phyloP scores from a whole-genome alignment of 2,113 vertebrate species.

The Hiodon tergisus region DNA sequence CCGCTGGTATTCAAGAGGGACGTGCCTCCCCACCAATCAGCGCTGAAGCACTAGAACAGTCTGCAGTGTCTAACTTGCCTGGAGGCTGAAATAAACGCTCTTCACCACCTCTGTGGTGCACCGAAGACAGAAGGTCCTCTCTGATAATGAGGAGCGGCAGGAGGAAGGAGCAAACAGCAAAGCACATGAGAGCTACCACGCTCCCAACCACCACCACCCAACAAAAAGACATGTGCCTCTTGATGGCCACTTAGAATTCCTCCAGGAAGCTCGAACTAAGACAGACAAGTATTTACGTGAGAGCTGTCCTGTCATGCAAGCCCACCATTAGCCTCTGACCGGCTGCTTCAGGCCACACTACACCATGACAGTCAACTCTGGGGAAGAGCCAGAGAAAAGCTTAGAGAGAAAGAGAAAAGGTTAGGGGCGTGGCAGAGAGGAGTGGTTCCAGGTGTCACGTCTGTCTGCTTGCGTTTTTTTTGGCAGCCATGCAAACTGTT shows the following conservation, averaged over 20 bases:
- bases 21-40: too few relatives aligned
- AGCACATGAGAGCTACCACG: too few relatives aligned
- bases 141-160: too few relatives aligned
- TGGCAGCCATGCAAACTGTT: conserved; percentile 35
- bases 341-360: conserved; percentile 15
- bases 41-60: too few relatives aligned
- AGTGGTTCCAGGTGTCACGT: conserved; percentile 57
- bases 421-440: conserved; percentile 17
- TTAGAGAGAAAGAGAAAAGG: neutral
- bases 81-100: too few relatives aligned
- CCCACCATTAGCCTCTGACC: neutral
- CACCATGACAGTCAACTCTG: neutral
- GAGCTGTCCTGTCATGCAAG: conserved; percentile 16
- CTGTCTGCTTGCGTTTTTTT: conserved; percentile 49
- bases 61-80: too few relatives aligned
- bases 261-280: neutral
- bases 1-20: too few relatives aligned
- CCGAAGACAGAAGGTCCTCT: too few relatives aligned
- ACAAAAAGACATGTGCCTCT: neutral
- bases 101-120: too few relatives aligned
- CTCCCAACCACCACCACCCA: neutral
- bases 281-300: conserved; percentile 19
- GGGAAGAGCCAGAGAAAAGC: neutral
- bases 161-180: too few relatives aligned
- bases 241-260: neutral